Conservation (phyloP, 2,888 invertebrate genomes). For the Ochropacha duplaris region DNA sequence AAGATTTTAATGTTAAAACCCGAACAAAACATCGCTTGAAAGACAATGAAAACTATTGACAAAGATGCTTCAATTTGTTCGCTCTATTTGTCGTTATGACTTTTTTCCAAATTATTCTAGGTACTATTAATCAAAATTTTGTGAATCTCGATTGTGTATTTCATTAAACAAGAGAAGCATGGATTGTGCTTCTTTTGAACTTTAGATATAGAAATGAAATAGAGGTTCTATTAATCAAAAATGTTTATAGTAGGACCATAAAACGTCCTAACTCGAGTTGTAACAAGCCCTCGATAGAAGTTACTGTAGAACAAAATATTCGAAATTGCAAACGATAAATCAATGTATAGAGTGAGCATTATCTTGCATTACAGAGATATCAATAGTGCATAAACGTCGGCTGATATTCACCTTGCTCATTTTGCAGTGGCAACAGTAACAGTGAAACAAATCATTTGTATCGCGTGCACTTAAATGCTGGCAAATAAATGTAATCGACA, state of each 20-base stretch:
- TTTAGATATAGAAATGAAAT: no score
- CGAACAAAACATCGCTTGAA: background rate
- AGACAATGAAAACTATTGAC: background rate
- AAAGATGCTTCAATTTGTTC: background rate
- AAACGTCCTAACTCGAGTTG: background rate
- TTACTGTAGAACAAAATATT: background rate
- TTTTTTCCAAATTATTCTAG: background rate
- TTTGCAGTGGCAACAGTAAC: background rate
- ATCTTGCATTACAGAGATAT: background rate
- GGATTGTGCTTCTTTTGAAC: no score
- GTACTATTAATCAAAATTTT: no score
- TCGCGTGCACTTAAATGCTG: constrained; percentile 53
- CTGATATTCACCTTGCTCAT: constrained; percentile 8
- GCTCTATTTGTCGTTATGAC: background rate
- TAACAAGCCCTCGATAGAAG: background rate
- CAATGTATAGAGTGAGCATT: background rate
- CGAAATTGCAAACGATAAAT: background rate
- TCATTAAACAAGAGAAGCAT: no score
- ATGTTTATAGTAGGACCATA: background rate
- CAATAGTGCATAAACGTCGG: background rate
- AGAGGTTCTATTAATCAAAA: background rate
- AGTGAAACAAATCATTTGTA: constrained; percentile 26
- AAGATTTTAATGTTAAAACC: background rate
- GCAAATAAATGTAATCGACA: constrained; percentile 45
- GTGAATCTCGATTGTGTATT: no score